These are phyloP conservation scores for Aleiodes sp. DNA, from an alignment of 1,140 invertebrate genomes.

Conservation along the genomic window DNA sequence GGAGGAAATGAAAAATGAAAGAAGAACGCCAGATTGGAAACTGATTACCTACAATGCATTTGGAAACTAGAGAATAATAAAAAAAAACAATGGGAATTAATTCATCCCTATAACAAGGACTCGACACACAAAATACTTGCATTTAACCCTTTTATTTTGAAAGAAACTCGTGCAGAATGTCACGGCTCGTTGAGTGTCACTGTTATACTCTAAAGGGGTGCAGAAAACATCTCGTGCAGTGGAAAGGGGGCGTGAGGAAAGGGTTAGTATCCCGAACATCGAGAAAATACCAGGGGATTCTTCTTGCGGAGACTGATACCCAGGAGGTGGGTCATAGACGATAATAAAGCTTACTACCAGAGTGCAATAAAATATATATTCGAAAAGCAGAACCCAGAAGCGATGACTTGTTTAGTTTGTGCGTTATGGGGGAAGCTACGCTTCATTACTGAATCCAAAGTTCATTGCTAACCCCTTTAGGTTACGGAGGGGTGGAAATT, in stretches of 20 bases:
- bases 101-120: not conserved
- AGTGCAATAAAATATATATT: constrained; percentile 65
- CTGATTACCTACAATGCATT: too few relatives aligned
- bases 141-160: constrained; percentile 52
- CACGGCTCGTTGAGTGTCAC: constrained; percentile 62
- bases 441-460: constrained; percentile 63
- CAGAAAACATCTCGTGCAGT: constrained; percentile 25
- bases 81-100: not conserved
- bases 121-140: not conserved
- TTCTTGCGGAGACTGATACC: constrained; percentile 16
- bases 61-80: too few relatives aligned
- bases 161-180: constrained; percentile 46
- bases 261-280: not conserved
- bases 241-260: constrained; percentile 31
- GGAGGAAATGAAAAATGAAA: too few relatives aligned
- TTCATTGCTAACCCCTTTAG: constrained; percentile 62
- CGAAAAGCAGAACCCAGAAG: constrained; percentile 44
- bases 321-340: constrained; percentile 34
- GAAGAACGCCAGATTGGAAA: too few relatives aligned
- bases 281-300: constrained; percentile 36
- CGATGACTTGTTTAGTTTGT: constrained; percentile 60
- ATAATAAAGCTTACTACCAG: constrained; percentile 62
- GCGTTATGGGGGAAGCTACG: constrained; percentile 41
- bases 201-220: constrained; percentile 48
- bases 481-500: constrained; percentile 28